Base-by-base conservation (phyloP, 2,797 vertebrate species). In the Oreochromis grahami region DNA sequence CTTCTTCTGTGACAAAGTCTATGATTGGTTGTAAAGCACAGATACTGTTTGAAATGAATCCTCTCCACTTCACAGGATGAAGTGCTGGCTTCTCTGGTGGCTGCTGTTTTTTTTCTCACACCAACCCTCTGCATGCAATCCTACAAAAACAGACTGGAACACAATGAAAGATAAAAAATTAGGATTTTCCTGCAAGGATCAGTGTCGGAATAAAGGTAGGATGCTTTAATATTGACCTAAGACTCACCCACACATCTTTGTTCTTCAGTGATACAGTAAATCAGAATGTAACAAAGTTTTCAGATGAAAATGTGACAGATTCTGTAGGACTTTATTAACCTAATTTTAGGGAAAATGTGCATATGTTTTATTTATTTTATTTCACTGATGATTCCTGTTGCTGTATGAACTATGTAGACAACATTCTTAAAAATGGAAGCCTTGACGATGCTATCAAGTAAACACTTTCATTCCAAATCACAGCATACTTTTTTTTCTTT, bases 31-130 rank as follows among this genome's bases (percentile, higher is more conserved):
- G 32, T 34, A 34, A 34, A 34, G 32, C 6, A 34, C 32, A 34
- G 6, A 34, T 34, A 7, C 32, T 34, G 32, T 34, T 34, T 34
- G 6, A 34, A 58, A 32, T 58, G 1, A 17, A 10, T 32, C 32
- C 55, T 58, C 26, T 58, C 55, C 0, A 32, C 26, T 58, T 0
- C 0, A 58, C 14, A 56, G 55, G 0, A 56, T 29, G 55, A 56
- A 5, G 55, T 5, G 14, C 24, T 1, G 55, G 55, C 55, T 56
- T 56, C 55, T 56, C 26, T 29, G 55, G 55, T 56, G 55, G 55
- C 55, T 56, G 5, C 3, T 17, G 55, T 29, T 56, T 29, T 56
- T 29, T 29, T 29, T n/a, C n/a, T n/a, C n/a, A n/a, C n/a, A n/a
- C n/a, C n/a, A n/a, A n/a, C n/a, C n/a, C n/a, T n/a, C n/a, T n/a